A percentile compares a stretch with the other conserved stretches of the same genome.
Conservation (phyloP, 2,888 invertebrate species). For the Leptura quadrifasciata region DNA sequence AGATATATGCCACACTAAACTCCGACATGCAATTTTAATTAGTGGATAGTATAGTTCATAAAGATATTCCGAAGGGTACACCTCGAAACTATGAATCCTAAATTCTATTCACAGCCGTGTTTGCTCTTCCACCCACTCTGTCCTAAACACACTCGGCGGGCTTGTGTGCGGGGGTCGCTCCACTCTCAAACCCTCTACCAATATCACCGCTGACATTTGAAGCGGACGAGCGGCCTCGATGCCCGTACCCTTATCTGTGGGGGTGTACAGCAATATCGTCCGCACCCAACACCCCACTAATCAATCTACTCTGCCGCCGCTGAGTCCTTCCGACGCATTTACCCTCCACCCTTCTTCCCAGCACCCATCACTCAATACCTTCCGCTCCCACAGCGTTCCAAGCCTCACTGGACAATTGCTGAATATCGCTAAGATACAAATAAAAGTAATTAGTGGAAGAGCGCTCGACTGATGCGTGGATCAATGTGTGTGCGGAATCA, state of each 20-base stretch:
- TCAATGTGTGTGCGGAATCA: conserved; percentile 20
- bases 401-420: conserved; percentile 39
- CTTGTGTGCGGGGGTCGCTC: conserved; percentile 45
- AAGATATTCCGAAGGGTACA: conserved; percentile 36
- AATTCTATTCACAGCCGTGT: conserved; percentile 43
- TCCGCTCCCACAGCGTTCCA: conserved; percentile 34
- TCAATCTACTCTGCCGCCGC: conserved; percentile 68
- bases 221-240: conserved; percentile 59
- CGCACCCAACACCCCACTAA: conserved; percentile 71
- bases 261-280: conserved; percentile 49
- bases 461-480: conserved; percentile 18
- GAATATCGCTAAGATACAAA: conserved; percentile 53
- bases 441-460: conserved; percentile 57
- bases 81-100: conserved; percentile 22
- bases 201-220: conserved; percentile 62
- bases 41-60: conserved; percentile 20
- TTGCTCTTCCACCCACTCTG: conserved; percentile 61
- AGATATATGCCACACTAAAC: conserved; percentile 2
- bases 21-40: conserved; percentile 39
- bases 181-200: conserved; percentile 53
- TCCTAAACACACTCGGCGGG: conserved; percentile 62
- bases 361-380: conserved; percentile 45
- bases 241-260: conserved; percentile 48
- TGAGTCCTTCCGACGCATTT: conserved; percentile 45
- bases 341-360: conserved; percentile 41